Conservation (phyloP, 1,140 invertebrate species). For the Trachelipus rathkii region DNA sequence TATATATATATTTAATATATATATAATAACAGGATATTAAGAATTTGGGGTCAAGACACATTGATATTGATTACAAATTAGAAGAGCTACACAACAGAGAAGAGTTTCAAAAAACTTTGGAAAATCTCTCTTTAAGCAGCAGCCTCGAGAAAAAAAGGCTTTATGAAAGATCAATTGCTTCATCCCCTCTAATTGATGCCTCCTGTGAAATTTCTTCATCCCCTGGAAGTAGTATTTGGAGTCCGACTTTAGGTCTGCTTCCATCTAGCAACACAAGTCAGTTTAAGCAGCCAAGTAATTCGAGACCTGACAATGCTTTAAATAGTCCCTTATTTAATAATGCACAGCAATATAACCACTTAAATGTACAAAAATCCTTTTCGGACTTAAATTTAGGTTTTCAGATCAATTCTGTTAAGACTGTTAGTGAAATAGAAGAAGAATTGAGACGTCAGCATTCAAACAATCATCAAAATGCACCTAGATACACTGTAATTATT, state of each 20-base stretch:
- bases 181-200: background rate
- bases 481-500: background rate
- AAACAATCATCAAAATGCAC: background rate
- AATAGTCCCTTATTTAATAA: no score
- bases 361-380: background rate
- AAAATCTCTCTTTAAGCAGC: background rate
- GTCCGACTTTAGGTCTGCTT: conserved; percentile 1
- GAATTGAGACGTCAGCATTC: conserved; percentile 36
- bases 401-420: conserved; percentile 28
- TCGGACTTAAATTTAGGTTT: background rate
- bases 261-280: background rate
- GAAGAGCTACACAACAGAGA: background rate
- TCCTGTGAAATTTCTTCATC: conserved; percentile 27
- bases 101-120: background rate
- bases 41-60: background rate
- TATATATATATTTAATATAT: no score
- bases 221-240: conserved; percentile 36
- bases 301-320: no score
- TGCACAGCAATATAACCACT: no score
- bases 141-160: background rate
- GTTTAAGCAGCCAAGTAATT: background rate
- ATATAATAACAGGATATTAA: background rate
- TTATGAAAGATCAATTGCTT: background rate
- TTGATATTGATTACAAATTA: background rate
- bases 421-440: conserved; percentile 41